A percentile compares a stretch with the other conserved stretches of the same genome.
These are phyloP conservation scores for Numenius arquata DNA, from an alignment of 2,113 vertebrate species.

Conservation along the genomic window DNA sequence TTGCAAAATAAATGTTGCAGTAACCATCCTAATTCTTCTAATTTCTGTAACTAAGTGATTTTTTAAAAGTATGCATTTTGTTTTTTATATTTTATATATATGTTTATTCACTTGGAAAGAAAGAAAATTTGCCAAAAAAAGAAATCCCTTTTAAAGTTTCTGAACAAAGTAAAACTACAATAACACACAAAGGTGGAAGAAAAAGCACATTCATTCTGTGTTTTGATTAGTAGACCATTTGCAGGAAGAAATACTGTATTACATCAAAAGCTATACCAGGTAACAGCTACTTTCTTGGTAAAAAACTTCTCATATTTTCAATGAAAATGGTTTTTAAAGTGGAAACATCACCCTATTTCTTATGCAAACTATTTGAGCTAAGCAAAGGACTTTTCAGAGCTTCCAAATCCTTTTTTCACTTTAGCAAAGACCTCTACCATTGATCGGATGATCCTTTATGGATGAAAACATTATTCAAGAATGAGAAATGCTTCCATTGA, in stretches of 20 bases:
- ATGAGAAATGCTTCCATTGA: slow-evolving; percentile 34
- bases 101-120: not conserved
- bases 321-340: not conserved
- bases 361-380: not conserved
- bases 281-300: not conserved
- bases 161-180: not conserved
- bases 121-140: not conserved
- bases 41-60: not conserved
- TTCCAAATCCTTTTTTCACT: not conserved
- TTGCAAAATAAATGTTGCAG: not conserved
- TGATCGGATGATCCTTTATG: slow-evolving; percentile 12
- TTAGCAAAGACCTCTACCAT: slow-evolving; percentile 30
- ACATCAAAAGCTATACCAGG: not conserved
- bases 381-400: not conserved
- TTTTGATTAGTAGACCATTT: not conserved
- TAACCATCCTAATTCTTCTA: not conserved
- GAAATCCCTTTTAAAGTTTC: not conserved
- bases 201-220: not conserved
- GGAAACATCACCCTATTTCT: not conserved
- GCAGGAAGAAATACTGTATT: not conserved
- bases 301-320: not conserved
- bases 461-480: slow-evolving; percentile 15
- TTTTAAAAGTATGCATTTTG: not conserved
- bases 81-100: not conserved
- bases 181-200: not conserved